phyloP scores from a whole-genome alignment of 2,797 vertebrate genomes.

The Danio choprae region DNA sequence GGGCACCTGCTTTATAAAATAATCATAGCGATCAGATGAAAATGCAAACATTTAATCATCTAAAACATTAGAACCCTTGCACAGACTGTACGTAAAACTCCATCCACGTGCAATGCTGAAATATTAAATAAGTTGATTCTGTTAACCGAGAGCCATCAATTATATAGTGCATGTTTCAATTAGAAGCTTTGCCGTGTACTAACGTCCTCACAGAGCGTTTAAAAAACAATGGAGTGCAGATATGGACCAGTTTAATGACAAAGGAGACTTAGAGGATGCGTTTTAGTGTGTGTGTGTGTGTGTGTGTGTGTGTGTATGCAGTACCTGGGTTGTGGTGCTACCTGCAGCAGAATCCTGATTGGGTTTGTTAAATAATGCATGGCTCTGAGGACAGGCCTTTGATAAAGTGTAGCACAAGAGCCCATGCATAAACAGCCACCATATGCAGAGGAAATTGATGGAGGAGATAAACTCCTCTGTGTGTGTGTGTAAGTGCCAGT shows the following conservation, averaged over 20 bases:
- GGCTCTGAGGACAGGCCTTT: conserved; percentile 79
- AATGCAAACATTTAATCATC: conserved; percentile 41
- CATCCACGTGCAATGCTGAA: conserved; percentile 14
- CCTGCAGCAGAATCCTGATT: conserved; percentile 69
- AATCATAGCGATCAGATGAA: conserved; percentile 39
- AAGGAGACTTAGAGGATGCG: conserved; percentile 42
- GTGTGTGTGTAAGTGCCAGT: conserved; percentile 54
- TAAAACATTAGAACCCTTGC: neutral
- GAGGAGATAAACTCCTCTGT: conserved; percentile 78
- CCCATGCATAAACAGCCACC: conserved; percentile 83
- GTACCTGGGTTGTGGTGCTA: conserved; percentile 67
- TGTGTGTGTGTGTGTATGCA: conserved; percentile 45
- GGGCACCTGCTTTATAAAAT: conserved; percentile 68
- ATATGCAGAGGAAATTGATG: conserved; percentile 85
- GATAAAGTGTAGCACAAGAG: conserved; percentile 81
- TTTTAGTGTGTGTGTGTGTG: conserved; percentile 49
- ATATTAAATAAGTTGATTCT: conserved; percentile 42
- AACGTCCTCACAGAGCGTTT: conserved; percentile 19
- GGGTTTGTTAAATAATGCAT: conserved; percentile 85
- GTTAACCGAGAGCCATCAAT: conserved; percentile 44
- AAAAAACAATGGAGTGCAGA: conserved; percentile 34
- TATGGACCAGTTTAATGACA: conserved; percentile 10
- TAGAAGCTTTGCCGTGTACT: conserved; percentile 22
- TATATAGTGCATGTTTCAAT: conserved; percentile 38
- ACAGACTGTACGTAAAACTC: conserved; percentile 2